Base-by-base conservation (phyloP, 2,113 vertebrate species). In the Ia io region DNA sequence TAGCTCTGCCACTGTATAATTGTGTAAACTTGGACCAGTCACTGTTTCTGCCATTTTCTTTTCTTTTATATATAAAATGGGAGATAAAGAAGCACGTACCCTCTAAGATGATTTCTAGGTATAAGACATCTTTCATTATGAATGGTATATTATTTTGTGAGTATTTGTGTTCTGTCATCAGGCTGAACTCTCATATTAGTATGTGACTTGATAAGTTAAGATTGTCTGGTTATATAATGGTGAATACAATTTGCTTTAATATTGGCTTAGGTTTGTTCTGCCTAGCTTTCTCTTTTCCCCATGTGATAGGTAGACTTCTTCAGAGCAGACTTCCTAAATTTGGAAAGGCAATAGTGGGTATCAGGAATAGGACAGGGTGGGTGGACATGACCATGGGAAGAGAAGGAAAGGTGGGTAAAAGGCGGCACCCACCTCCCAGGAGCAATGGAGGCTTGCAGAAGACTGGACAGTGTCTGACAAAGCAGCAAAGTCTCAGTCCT, bases 351-450 rank as follows among this genome's bases (percentile, higher is more conserved):
- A 30, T 40, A 30, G 20, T 13, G 20, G 7, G 12, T 37, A 42
- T 47, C 56, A 42, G 35, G 40, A 65, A 61, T 13, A 71, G 32
- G 79, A n/a, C 13, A 2, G 1, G 20, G 9, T 63, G 20, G 71
- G 28, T 77, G 20, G 25, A n/a, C 3, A 16, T 16, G 61, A 10
- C 12, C 18, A 23, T 35, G 61, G 47, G 30, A 69, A 87, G 28
- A 56, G n/a, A 42, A 79, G 76, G 18, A 61, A n/a, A 25, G 11
- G 40, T 61, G 6, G 1, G 10, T 73, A 28, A 49, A 49, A 20
- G 17, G 1, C 0, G 25, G 71, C 1, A 32, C 5, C 14, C 14
- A 13, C 11, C 6, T 80, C 0, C 0, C 0, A 76, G 59, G 12
- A 42, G 9, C 6, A 10, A 25, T 10, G n/a, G 51, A 73, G 37